Percentiles rank a stretch among this genome's conserved stretches.
phyloP scores from a whole-genome alignment of 2,113 vertebrate genomes.

The Gopherus flavomarginatus region DNA sequence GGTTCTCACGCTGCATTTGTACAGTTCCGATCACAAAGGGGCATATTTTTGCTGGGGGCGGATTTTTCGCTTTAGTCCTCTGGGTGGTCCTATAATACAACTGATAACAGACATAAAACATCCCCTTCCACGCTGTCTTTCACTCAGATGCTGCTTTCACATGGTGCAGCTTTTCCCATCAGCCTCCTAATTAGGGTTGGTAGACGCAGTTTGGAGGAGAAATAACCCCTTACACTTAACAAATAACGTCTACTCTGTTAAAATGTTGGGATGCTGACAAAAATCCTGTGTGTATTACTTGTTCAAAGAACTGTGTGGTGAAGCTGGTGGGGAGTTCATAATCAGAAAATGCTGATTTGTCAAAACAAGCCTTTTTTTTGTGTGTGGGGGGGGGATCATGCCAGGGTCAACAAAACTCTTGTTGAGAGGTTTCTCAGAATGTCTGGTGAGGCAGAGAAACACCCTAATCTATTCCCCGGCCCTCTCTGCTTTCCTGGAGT shows the following conservation, averaged over 20 bases:
- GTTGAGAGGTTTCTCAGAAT: background rate
- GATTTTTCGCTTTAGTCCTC: too few species aligned
- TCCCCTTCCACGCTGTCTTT: too few species aligned
- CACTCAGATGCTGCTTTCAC: too few species aligned
- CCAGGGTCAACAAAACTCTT: background rate
- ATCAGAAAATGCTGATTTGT: background rate
- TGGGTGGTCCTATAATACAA: too few species aligned
- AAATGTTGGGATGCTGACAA: background rate
- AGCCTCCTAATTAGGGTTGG: too few species aligned
- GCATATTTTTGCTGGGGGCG: too few species aligned
- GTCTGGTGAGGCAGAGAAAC: background rate
- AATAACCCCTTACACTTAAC: background rate
- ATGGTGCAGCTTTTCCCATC: too few species aligned
- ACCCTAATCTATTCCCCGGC: background rate
- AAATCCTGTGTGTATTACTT: background rate
- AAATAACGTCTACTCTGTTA: background rate
- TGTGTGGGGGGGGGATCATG: background rate
- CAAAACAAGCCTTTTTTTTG: background rate
- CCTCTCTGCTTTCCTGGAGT: background rate
- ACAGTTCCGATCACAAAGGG: too few species aligned
- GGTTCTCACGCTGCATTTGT: too few species aligned
- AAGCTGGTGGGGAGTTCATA: background rate
- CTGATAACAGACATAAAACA: too few species aligned
- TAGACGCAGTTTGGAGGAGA: too few species aligned
- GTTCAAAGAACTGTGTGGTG: background rate